Conservation (phyloP, 1,140 invertebrate species). For the Elysia chlorotica region DNA sequence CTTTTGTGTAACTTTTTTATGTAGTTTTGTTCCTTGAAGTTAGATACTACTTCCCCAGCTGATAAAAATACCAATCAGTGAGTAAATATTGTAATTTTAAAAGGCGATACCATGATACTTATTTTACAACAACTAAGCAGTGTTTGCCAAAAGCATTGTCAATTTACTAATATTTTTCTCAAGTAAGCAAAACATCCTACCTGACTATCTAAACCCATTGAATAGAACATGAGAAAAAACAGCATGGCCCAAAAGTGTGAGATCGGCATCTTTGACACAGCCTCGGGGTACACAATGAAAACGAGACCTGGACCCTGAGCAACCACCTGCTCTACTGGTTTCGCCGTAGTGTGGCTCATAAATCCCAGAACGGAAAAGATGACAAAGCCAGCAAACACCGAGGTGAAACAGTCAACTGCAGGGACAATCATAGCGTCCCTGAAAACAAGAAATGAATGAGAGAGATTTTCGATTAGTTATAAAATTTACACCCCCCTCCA, state of each 20-base stretch:
- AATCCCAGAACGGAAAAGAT: slow-evolving; percentile 25
- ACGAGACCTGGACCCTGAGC: slow-evolving; percentile 66
- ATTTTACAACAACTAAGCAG: too few relatives aligned
- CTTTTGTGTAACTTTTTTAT: too few relatives aligned
- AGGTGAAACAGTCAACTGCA: slow-evolving; percentile 15
- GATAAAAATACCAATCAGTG: too few relatives aligned
- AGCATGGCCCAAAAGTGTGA: slow-evolving; percentile 94
- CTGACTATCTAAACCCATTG: slow-evolving; percentile 73
- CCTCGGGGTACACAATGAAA: slow-evolving; percentile 95
- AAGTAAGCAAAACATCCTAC: neutral
- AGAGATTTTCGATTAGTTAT: too few relatives aligned
- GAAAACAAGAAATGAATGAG: neutral
- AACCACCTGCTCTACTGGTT: slow-evolving; percentile 9
- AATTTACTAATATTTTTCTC: neutral
- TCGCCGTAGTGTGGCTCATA: slow-evolving; percentile 6
- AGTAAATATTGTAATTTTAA: neutral
- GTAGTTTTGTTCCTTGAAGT: neutral
- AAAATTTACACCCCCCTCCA: too few relatives aligned
- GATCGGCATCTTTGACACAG: slow-evolving; percentile 90
- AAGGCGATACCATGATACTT: neutral
- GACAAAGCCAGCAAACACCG: slow-evolving; percentile 27
- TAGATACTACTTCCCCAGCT: neutral
- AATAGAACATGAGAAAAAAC: slow-evolving; percentile 97
- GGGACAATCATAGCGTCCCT: slow-evolving; percentile 22
- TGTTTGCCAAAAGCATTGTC: neutral